A percentile compares a stretch with the other conserved stretches of the same genome.
Evolutionary conservation across 2,797 vertebrate species (phyloP).

Genomic region (Crypturellus tataupa): DNA sequence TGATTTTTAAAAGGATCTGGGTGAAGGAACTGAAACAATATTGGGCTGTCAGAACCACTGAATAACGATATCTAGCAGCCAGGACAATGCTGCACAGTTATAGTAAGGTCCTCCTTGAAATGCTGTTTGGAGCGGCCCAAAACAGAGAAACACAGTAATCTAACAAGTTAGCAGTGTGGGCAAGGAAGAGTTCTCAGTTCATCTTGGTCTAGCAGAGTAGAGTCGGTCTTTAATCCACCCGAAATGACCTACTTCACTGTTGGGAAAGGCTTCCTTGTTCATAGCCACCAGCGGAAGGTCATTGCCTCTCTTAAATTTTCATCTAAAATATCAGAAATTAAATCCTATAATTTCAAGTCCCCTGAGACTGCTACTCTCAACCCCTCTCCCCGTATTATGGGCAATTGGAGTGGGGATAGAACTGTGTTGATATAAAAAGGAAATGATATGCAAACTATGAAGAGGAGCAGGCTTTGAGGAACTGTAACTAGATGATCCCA

Average conservation of each 20-base stretch:
- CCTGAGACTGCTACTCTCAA: neutral
- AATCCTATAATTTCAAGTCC: neutral
- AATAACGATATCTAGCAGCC: neutral
- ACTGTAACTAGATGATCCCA: neutral
- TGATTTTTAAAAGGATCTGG: neutral
- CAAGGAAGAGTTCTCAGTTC: neutral
- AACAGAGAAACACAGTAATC: neutral
- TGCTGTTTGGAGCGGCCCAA: neutral
- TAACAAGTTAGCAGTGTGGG: neutral
- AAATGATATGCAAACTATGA: neutral
- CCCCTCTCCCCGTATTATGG: neutral
- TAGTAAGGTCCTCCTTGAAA: neutral
- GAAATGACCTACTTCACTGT: neutral
- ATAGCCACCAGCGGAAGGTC: neutral
- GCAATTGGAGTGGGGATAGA: neutral
- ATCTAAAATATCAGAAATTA: neutral
- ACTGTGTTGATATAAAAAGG: neutral
- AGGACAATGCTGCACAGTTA: neutral
- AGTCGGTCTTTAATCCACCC: neutral
- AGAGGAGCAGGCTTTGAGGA: accelerated
- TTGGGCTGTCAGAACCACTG: neutral
- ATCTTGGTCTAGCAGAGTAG: neutral
- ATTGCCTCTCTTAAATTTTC: neutral
- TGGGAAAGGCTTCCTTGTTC: neutral
- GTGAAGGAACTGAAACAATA: neutral